Percentiles rank a stretch among this genome's conserved stretches.
These are phyloP conservation scores for Cosmia trapezina DNA, from an alignment of 2,888 invertebrate genomes.

Conservation along the genomic window DNA sequence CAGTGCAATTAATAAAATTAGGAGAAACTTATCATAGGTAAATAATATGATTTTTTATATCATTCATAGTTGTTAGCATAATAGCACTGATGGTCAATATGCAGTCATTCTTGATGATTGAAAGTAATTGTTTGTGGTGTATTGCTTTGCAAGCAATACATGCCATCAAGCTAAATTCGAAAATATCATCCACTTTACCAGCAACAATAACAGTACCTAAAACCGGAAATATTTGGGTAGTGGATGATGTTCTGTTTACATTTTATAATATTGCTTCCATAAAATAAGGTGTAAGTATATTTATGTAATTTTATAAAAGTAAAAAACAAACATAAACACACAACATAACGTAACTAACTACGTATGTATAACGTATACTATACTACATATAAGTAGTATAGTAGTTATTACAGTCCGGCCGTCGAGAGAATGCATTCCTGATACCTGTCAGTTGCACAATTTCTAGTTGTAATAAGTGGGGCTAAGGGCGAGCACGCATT, in stretches of 20 bases:
- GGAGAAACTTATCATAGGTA: constrained; percentile 88
- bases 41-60: constrained; percentile 42
- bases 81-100: neutral
- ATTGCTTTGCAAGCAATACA: neutral
- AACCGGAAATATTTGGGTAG: neutral
- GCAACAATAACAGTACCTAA: too few species aligned
- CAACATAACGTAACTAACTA: too few species aligned
- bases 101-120: neutral
- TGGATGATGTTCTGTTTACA: neutral
- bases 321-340: too few species aligned
- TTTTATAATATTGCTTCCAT: neutral
- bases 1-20: constrained; percentile 85
- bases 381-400: neutral
- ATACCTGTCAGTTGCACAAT: too few species aligned
- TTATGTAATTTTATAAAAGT: too few species aligned
- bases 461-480: too few species aligned
- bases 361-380: too few species aligned
- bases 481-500: too few species aligned
- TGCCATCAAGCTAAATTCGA: neutral
- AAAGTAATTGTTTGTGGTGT: neutral
- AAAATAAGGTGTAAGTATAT: neutral
- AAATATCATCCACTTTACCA: neutral
- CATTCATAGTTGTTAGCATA: neutral
- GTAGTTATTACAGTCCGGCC: too few species aligned
- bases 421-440: too few species aligned